A percentile compares a stretch with the other conserved stretches of the same genome.
These are phyloP conservation scores for Leptinotarsa lineolata DNA, from an alignment of 1,140 invertebrate species.

Conservation along the genomic window DNA sequence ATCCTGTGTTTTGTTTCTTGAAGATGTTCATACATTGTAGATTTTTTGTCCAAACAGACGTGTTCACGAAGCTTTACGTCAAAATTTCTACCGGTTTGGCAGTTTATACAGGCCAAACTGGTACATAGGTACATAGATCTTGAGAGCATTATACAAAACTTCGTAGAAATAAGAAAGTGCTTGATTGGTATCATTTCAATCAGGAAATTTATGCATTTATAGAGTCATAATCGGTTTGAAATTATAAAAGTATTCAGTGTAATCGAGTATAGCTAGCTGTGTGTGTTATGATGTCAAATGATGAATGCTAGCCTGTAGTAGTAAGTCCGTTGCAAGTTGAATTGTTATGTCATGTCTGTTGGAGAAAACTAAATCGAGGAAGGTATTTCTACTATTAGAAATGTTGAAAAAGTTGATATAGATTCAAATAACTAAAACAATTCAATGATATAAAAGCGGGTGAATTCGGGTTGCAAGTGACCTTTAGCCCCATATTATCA, in stretches of 20 bases:
- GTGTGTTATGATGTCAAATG: not conserved
- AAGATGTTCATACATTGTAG: no score
- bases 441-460: not conserved
- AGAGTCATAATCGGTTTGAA: not conserved
- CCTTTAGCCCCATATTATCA: not conserved
- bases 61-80: no score
- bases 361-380: not conserved
- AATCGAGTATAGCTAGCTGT: not conserved
- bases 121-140: not conserved
- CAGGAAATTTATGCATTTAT: not conserved
- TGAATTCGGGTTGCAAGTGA: not conserved
- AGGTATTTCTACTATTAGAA: not conserved
- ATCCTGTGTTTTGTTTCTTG: no score
- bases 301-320: not conserved
- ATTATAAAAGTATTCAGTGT: not conserved
- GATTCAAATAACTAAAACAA: not conserved
- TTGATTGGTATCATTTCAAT: not conserved
- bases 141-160: not conserved
- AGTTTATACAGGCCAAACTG: no score
- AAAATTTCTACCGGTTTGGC: no score
- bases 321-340: not conserved
- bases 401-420: not conserved
- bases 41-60: no score
- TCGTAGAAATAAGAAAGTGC: slow-evolving; percentile 1
- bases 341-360: slow-evolving; percentile 9